Evolutionary conservation across 2,888 invertebrate species (phyloP).

Genomic region (Acanthosoma haemorrhoidale): DNA sequence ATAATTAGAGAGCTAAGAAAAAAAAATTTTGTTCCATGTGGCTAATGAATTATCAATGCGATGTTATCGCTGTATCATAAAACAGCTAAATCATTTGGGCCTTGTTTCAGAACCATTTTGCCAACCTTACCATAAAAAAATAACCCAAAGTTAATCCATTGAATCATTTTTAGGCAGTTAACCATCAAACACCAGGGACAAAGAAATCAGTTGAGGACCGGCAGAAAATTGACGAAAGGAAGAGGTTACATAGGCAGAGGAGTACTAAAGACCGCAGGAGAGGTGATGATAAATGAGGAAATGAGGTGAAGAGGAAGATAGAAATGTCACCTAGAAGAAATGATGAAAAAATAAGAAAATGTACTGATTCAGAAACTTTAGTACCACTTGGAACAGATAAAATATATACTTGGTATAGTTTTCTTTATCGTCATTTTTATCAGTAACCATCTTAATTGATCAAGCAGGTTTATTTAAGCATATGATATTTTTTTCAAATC

Average conservation of each 20-base stretch:
- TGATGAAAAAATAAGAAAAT: conserved; percentile 42
- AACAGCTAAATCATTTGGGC: too few relatives aligned
- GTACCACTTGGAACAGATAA: conserved; percentile 37
- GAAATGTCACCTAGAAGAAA: conserved; percentile 41
- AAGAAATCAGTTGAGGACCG: conserved; percentile 50
- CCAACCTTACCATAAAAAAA: too few relatives aligned
- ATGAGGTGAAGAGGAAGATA: conserved; percentile 36
- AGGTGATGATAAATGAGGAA: conserved; percentile 43
- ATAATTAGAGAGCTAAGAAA: too few relatives aligned
- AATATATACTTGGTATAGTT: neutral
- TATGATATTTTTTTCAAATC: too few relatives aligned
- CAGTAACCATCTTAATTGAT: neutral
- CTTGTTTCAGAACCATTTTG: neutral
- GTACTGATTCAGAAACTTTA: conserved; percentile 34
- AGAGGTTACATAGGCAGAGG: neutral
- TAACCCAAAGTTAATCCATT: too few relatives aligned
- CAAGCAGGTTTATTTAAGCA: too few relatives aligned
- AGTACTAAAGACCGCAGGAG: conserved; percentile 51
- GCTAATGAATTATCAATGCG: conserved; percentile 33
- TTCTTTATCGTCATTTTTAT: neutral
- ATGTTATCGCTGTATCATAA: too few relatives aligned
- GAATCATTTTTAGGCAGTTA: conserved; percentile 32
- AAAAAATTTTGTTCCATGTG: too few relatives aligned
- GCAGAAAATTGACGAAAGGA: conserved; percentile 46
- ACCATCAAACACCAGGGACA: conserved; percentile 42